These are phyloP conservation scores for Euspilapteryx auroguttella DNA, from an alignment of 2,888 invertebrate genomes.

Conservation along the genomic window DNA sequence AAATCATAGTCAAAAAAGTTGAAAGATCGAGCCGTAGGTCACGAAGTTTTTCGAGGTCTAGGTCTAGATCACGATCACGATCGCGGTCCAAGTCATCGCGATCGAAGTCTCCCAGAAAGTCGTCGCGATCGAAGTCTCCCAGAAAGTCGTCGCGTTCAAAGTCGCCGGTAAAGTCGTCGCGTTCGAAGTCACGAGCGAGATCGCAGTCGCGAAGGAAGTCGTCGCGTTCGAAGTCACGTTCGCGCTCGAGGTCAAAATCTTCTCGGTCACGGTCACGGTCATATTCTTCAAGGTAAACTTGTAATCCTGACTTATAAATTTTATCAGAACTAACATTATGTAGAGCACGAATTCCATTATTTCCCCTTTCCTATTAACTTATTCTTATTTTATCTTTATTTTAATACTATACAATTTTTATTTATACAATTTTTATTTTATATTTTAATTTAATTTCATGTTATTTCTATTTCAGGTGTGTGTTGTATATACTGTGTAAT, in stretches of 20 bases:
- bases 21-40: too few species aligned
- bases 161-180: conserved; percentile 14
- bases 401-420: too few species aligned
- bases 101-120: conserved; percentile 5
- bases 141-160: conserved; percentile 17
- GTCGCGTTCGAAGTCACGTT: conserved; percentile 5
- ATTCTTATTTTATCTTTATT: too few species aligned
- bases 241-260: conserved; percentile 7
- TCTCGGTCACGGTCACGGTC: conserved; percentile 18
- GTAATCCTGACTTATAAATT: too few species aligned
- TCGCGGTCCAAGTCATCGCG: conserved; percentile 10
- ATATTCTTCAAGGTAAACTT: conserved; percentile 6
- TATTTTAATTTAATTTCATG: too few species aligned
- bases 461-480: too few species aligned
- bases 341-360: too few species aligned
- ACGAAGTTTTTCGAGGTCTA: conserved; percentile 27
- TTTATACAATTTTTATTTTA: too few species aligned
- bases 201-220: not conserved
- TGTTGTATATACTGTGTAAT: too few species aligned
- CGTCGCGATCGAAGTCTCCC: conserved; percentile 9
- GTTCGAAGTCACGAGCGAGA: conserved; percentile 14
- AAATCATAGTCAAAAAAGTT: too few species aligned
- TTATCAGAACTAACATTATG: too few species aligned
- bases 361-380: too few species aligned
- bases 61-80: conserved; percentile 16